Percentiles rank a stretch among this genome's conserved stretches.
Conservation (phyloP, 2,797 vertebrate species). For the Aplochiton taeniatus region DNA sequence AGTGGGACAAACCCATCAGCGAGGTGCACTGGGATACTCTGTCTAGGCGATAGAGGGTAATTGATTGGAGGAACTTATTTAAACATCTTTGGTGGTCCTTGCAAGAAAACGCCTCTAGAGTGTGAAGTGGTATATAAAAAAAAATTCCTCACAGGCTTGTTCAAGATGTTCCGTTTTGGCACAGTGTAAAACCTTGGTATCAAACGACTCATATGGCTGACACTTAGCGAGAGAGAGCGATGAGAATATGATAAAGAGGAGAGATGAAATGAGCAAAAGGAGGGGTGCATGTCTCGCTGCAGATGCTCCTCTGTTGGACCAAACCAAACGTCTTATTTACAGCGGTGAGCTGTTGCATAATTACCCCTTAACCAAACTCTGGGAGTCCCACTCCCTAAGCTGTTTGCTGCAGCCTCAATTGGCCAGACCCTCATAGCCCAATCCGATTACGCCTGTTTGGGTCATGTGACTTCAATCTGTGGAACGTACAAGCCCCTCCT, state of each 20-base stretch:
- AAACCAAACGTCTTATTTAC: background rate
- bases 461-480: constrained; percentile 21
- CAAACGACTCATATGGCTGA: constrained; percentile 21
- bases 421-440: constrained; percentile 13
- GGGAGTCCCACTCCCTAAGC: background rate
- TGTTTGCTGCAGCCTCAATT: background rate
- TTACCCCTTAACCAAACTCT: background rate
- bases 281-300: background rate
- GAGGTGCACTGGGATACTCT: constrained; percentile 5
- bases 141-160: constrained; percentile 50
- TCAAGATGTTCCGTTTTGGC: constrained; percentile 66
- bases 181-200: constrained; percentile 56
- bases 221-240: constrained; percentile 16
- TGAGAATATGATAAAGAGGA: constrained; percentile 7
- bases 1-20: constrained; percentile 29
- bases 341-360: background rate
- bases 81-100: constrained; percentile 71
- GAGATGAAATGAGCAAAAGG: constrained; percentile 8
- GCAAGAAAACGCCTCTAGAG: constrained; percentile 35
- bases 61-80: constrained; percentile 49
- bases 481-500: background rate
- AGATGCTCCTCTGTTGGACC: background rate
- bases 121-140: constrained; percentile 2
- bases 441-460: constrained; percentile 18
- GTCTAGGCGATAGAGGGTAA: constrained; percentile 40